Evolutionary conservation across 1,140 invertebrate genomes (phyloP).

Genomic region (Drosophila quadrilineata): DNA sequence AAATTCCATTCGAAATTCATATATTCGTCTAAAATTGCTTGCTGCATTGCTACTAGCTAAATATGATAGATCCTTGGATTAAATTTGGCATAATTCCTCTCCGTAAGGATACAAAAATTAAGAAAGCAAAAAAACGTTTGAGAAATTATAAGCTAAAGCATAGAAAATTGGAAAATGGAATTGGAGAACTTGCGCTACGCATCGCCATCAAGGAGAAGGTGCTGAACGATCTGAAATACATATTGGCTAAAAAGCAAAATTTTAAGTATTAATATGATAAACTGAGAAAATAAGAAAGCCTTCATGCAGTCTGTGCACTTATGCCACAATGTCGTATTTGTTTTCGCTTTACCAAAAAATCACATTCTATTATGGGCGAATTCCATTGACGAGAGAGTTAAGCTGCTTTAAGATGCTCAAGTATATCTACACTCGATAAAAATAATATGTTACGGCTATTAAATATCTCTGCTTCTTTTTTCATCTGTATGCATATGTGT

Average conservation of each 20-base stretch:
- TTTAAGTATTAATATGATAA: too few species aligned
- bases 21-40: background rate
- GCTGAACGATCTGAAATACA: too few species aligned
- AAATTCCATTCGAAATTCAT: conserved; percentile 27
- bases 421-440: conserved; percentile 22
- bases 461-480: background rate
- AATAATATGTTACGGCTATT: conserved; percentile 4
- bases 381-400: background rate
- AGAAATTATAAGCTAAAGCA: background rate
- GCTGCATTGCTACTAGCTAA: conserved; percentile 15
- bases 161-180: background rate
- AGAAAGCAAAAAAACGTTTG: conserved; percentile 8
- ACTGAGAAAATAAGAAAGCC: too few species aligned
- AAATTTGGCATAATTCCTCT: conserved; percentile 8
- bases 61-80: conserved; percentile 37
- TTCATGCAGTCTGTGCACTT: too few species aligned
- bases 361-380: background rate
- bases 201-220: conserved; percentile 23
- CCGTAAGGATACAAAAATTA: background rate
- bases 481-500: too few species aligned
- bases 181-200: background rate
- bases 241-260: too few species aligned
- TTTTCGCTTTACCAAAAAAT: background rate
- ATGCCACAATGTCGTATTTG: background rate
- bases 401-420: conserved; percentile 2